These are phyloP conservation scores for Delphinapterus leucas DNA, from an alignment of 2,113 vertebrate species.

Conservation along the genomic window DNA sequence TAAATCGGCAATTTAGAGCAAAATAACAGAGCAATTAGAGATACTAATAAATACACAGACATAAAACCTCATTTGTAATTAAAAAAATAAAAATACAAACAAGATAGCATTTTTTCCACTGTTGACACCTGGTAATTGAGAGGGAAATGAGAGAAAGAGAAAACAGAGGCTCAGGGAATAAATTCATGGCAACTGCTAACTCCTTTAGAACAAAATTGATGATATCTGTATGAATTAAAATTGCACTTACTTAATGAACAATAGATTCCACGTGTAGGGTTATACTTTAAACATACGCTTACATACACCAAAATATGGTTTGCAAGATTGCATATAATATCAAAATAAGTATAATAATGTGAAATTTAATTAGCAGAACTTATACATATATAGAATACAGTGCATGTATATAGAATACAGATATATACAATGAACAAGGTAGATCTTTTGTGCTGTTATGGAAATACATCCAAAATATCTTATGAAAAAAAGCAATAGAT, in stretches of 20 bases:
- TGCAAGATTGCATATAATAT: neutral
- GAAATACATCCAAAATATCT: neutral
- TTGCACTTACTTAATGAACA: neutral
- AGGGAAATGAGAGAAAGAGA: neutral
- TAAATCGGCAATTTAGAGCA: neutral
- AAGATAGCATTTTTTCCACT: neutral
- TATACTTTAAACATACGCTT: neutral
- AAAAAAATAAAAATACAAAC: neutral
- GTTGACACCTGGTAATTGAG: neutral
- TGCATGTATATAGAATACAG: neutral
- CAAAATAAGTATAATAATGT: neutral
- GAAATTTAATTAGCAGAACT: neutral
- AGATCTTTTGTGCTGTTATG: neutral
- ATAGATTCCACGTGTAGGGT: neutral
- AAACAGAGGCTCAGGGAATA: neutral
- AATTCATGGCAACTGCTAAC: neutral
- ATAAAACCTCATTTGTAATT: neutral
- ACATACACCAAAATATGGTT: neutral
- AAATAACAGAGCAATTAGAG: neutral
- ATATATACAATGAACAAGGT: neutral
- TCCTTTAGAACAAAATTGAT: neutral
- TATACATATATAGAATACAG: neutral
- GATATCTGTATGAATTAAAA: neutral
- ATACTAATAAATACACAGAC: neutral
- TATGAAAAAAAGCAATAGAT: neutral